phyloP scores from a whole-genome alignment of 2,888 invertebrate genomes.

The Acrobasis consociella region DNA sequence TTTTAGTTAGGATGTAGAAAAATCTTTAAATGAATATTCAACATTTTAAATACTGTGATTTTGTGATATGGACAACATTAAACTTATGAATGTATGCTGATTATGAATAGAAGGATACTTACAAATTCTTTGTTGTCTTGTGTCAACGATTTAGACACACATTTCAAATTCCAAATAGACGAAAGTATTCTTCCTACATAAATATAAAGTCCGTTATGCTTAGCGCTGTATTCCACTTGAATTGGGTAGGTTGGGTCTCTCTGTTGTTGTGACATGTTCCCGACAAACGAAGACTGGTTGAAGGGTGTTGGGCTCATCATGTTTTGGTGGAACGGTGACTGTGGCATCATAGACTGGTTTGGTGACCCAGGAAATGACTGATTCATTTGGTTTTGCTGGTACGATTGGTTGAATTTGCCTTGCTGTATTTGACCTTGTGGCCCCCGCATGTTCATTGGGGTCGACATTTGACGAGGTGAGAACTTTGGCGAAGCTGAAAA shows the following conservation, averaged over 20 bases:
- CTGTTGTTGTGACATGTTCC: conserved; percentile 66
- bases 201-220: conserved; percentile 96
- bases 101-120: conserved; percentile 53
- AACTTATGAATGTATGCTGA: too few species aligned
- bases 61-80: too few species aligned
- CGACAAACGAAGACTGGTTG: conserved; percentile 65
- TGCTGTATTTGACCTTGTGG: conserved; percentile 62
- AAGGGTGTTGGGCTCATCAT: conserved; percentile 61
- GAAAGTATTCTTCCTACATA: conserved; percentile 94
- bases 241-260: conserved; percentile 65
- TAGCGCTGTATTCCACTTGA: conserved; percentile 84
- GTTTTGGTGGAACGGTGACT: conserved; percentile 63
- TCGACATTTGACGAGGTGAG: conserved; percentile 76
- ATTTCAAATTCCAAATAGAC: conserved; percentile 93
- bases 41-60: too few species aligned
- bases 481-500: conserved; percentile 72
- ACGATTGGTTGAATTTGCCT: conserved; percentile 64
- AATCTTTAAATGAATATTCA: too few species aligned
- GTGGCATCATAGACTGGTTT: conserved; percentile 58
- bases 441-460: conserved; percentile 70
- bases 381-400: conserved; percentile 59
- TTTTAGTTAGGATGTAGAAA: too few species aligned
- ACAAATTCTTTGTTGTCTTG: conserved; percentile 83
- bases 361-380: conserved; percentile 62
- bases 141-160: conserved; percentile 83